Evolutionary conservation across 2,888 invertebrate genomes (phyloP).

Genomic region (Tanypteryx hageni): DNA sequence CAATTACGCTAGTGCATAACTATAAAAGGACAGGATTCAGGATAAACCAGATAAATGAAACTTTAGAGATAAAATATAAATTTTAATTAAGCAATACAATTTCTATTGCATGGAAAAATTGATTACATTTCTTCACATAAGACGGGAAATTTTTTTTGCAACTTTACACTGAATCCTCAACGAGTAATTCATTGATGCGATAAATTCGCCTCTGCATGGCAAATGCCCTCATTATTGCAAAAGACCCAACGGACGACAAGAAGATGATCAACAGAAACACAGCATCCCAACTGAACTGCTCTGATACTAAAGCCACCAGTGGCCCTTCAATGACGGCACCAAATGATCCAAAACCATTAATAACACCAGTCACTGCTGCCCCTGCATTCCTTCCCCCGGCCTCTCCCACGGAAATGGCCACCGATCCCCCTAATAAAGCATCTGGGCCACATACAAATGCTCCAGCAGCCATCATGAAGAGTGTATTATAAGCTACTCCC

Average conservation of each 20-base stretch:
- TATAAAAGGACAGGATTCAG: background rate
- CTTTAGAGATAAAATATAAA: background rate
- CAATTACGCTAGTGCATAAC: too few species aligned
- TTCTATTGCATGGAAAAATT: background rate
- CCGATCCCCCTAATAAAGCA: conserved; percentile 74
- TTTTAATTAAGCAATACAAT: background rate
- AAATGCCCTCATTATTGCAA: conserved; percentile 73
- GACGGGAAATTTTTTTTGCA: background rate
- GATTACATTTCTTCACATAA: background rate
- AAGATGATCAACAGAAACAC: conserved; percentile 74
- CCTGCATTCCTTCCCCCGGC: conserved; percentile 74
- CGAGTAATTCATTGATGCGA: conserved; percentile 36
- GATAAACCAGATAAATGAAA: background rate
- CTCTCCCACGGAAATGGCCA: conserved; percentile 76
- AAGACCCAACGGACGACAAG: conserved; percentile 73
- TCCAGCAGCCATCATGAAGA: conserved; percentile 74
- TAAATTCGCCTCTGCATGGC: conserved; percentile 69
- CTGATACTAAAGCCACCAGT: conserved; percentile 74
- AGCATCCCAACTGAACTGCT: conserved; percentile 74
- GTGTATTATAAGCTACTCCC: conserved; percentile 73
- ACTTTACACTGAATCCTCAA: conserved; percentile 47
- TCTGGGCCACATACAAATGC: conserved; percentile 76
- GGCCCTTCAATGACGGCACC: conserved; percentile 76
- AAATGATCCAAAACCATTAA: conserved; percentile 76
- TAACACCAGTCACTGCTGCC: conserved; percentile 75